Evolutionary conservation across 2,888 invertebrate species (phyloP).

Genomic region (Rhamphomyia laevipes): DNA sequence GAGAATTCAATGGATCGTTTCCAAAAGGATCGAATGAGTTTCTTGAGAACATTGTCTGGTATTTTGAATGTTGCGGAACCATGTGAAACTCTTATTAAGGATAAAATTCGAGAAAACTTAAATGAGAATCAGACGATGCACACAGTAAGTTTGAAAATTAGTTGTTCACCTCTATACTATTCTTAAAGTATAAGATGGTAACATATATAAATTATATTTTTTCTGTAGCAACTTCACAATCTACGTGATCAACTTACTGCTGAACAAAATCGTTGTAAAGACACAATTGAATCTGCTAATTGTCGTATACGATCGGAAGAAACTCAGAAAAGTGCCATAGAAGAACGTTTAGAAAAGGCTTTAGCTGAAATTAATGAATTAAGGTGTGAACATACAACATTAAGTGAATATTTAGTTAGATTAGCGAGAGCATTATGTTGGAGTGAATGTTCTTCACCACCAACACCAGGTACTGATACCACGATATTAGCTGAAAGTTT

Average conservation of each 20-base stretch:
- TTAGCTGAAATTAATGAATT: conserved; percentile 64
- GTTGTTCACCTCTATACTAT: background rate
- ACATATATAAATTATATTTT: background rate
- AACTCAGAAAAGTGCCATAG: conserved; percentile 56
- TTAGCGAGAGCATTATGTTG: conserved; percentile 62
- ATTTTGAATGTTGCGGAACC: conserved; percentile 59
- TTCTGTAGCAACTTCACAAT: conserved; percentile 56
- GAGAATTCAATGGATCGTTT: conserved; percentile 34
- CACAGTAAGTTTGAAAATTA: conserved; percentile 40
- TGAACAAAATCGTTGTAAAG: conserved; percentile 53
- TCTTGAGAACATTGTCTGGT: conserved; percentile 30
- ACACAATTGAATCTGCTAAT: conserved; percentile 47
- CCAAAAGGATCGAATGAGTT: conserved; percentile 35
- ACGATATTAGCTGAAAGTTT: conserved; percentile 56
- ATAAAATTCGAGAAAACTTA: conserved; percentile 62
- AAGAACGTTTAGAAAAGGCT: conserved; percentile 62
- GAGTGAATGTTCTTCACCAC: conserved; percentile 33
- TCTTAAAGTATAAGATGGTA: too few relatives aligned
- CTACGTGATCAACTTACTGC: conserved; percentile 62
- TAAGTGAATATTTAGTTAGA: conserved; percentile 71
- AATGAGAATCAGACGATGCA: conserved; percentile 66
- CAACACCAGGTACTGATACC: conserved; percentile 33
- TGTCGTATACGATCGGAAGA: conserved; percentile 51
- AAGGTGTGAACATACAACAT: conserved; percentile 33
- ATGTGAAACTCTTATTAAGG: conserved; percentile 65